Base-by-base conservation (phyloP, 2,113 vertebrate genomes). In the Felis chaus region DNA sequence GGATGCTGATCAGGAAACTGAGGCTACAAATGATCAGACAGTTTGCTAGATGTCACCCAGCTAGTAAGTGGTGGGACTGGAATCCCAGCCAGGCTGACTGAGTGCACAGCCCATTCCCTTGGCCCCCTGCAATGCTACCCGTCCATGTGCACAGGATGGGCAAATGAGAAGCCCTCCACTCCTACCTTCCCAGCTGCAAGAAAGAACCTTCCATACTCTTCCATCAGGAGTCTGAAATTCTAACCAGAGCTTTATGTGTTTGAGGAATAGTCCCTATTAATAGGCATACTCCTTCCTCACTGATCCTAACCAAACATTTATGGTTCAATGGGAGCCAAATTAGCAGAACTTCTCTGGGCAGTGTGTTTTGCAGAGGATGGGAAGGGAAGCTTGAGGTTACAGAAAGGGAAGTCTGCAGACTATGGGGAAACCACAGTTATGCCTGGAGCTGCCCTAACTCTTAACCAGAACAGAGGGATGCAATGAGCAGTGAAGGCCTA, bases 141-240 rank as follows among this genome's bases (percentile, higher is more conserved):
- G 29, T 36, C n/a, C 3, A 0, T 0, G 11, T 7, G 39, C 19
- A 2, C 2, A 31, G 25, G 33, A 27, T 57, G 36, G 45, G 36
- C 69, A 65, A 55, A 36, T 41, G 48, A 18, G 83, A 90, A 91
- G 33, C 18, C 87, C 41, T 71, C 78, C 41, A 18, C 31, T 82
- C 36, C 41, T 5, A 21, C 13, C 48, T 19, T 31, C 48, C 39
- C n/a, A 63, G 39, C 63, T 78, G 16, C 63, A 55, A 21, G 50
- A 74, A 39, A 45, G 61, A 11, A 4, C 23, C 61, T 96, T 57
- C 81, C 69, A 39, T 29, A 21, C 1, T 74, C 29, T 88, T 41
- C 57, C 14, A 0, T 4, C 3, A 29, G 71, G 27, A 93, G 21
- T 19, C 15, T 74, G 76, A 87, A 33, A 33, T 50, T 61, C 74